These are phyloP conservation scores for Cephus runcator DNA, from an alignment of 2,888 invertebrate genomes.

Conservation along the genomic window DNA sequence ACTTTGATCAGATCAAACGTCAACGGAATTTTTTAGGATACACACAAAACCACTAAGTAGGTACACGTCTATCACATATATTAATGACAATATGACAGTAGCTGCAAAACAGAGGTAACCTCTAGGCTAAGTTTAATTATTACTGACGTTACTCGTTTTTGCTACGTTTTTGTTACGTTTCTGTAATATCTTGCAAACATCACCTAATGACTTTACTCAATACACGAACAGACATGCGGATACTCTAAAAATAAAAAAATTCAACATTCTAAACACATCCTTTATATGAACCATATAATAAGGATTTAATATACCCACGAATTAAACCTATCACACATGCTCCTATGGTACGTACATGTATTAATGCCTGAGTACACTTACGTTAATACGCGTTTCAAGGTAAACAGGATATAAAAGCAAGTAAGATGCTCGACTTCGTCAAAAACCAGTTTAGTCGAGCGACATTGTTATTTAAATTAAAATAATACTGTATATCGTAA, in stretches of 20 bases:
- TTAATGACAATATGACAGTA: not conserved
- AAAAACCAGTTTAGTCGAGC: not conserved
- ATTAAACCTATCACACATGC: not conserved
- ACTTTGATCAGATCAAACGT: not conserved
- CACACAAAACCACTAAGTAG: not conserved
- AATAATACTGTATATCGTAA: not conserved
- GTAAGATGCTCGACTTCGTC: not conserved
- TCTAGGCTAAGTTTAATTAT: not conserved
- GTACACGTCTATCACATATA: not conserved
- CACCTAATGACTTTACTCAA: not conserved
- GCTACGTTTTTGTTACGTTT: not conserved
- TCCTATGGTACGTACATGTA: not conserved
- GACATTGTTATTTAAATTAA: not conserved
- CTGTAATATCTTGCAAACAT: not conserved
- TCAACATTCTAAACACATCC: not conserved
- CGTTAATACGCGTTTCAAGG: not conserved
- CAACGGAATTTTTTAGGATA: not conserved
- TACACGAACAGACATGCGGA: not conserved
- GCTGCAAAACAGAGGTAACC: not conserved
- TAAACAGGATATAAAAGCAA: not conserved
- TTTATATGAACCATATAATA: not conserved
- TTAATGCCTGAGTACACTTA: not conserved
- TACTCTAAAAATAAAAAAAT: not conserved
- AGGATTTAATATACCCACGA: not conserved
- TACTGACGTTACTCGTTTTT: not conserved